These are phyloP conservation scores for Drosophila mojavensis DNA, from an alignment of 1,140 invertebrate genomes.

Conservation along the genomic window DNA sequence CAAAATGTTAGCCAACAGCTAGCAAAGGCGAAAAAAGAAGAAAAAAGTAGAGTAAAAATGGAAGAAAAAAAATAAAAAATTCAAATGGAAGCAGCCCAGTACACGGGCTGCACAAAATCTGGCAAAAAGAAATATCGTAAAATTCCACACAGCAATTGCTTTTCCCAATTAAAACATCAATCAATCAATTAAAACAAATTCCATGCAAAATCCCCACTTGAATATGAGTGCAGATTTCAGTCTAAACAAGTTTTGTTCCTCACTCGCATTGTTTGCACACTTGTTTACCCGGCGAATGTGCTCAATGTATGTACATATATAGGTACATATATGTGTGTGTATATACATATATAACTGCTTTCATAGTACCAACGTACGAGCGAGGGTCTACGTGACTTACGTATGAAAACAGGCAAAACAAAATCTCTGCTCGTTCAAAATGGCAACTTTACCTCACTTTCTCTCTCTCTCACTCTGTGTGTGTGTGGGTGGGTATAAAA, in stretches of 20 bases:
- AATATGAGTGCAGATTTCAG: conserved; percentile 65
- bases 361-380: conserved; percentile 45
- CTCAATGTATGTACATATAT: conserved; percentile 47
- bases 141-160: conserved; percentile 57
- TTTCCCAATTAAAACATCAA: conserved; percentile 83
- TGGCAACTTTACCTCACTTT: conserved; percentile 36
- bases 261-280: conserved; percentile 47
- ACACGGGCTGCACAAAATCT: conserved; percentile 6
- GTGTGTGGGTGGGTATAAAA: conserved; percentile 1
- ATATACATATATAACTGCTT: conserved; percentile 58
- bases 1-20: conserved; percentile 67
- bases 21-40: conserved; percentile 30
- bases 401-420: conserved; percentile 65
- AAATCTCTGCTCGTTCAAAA: conserved; percentile 64
- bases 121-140: conserved; percentile 43
- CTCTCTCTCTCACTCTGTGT: neutral
- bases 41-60: conserved; percentile 11
- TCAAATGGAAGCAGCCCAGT: conserved; percentile 5
- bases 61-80: conserved; percentile 5
- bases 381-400: conserved; percentile 61
- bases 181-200: conserved; percentile 82
- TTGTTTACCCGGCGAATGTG: conserved; percentile 65
- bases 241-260: conserved; percentile 66
- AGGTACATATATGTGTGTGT: neutral
- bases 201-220: conserved; percentile 70